Evolutionary conservation across 2,888 invertebrate species (phyloP).

Genomic region (Brachypalpus laphriformis): DNA sequence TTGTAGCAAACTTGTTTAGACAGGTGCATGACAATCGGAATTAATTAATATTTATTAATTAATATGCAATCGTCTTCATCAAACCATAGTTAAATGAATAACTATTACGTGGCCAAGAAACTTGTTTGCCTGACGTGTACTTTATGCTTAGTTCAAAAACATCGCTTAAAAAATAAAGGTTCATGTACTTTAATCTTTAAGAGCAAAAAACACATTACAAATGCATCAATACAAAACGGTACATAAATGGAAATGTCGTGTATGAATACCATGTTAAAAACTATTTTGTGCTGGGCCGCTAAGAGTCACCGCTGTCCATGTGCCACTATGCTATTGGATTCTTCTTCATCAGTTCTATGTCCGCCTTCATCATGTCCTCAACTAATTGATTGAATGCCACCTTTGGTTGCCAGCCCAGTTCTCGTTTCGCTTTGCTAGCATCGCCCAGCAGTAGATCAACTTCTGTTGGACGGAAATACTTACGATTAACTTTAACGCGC

Average conservation of each 20-base stretch:
- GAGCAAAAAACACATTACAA: slow-evolving; percentile 22
- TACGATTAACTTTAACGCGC: slow-evolving; percentile 94
- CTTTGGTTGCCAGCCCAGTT: slow-evolving; percentile 94
- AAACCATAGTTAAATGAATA: neutral
- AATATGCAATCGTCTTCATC: neutral
- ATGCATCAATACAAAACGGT: slow-evolving; percentile 42
- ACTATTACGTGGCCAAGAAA: neutral
- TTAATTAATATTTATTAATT: too few species aligned
- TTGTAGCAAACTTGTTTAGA: neutral
- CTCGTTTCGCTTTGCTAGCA: slow-evolving; percentile 93
- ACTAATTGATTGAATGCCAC: slow-evolving; percentile 93
- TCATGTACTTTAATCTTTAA: slow-evolving; percentile 25
- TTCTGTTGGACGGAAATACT: slow-evolving; percentile 98
- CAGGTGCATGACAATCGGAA: neutral
- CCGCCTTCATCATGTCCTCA: slow-evolving; percentile 96
- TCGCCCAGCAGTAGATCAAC: slow-evolving; percentile 97
- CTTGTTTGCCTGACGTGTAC: neutral
- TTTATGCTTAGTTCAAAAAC: too few species aligned
- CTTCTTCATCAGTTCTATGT: slow-evolving; percentile 94
- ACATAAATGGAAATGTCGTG: slow-evolving; percentile 61
- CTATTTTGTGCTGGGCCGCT: slow-evolving; percentile 62
- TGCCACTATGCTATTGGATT: slow-evolving; percentile 92
- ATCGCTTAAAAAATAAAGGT: slow-evolving; percentile 6
- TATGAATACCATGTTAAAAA: slow-evolving; percentile 38
- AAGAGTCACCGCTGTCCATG: slow-evolving; percentile 2